A percentile compares a stretch with the other conserved stretches of the same genome.
Evolutionary conservation across 2,888 invertebrate genomes (phyloP).

Genomic region (Limenitis camilla): DNA sequence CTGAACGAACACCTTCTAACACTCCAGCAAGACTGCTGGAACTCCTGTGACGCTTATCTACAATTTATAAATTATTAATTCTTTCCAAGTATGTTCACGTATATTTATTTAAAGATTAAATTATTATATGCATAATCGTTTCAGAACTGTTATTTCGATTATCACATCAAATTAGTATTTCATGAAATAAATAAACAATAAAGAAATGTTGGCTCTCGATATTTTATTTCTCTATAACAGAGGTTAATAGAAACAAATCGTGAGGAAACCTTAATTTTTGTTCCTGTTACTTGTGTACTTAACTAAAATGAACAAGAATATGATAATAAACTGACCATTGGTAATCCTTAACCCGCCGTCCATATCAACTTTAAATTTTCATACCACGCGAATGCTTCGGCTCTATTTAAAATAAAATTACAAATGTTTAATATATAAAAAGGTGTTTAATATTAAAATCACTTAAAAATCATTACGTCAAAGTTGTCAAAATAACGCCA

Average conservation of each 20-base stretch:
- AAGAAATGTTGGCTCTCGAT: no score
- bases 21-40: conserved; percentile 58
- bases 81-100: no score
- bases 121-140: no score
- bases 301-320: background rate
- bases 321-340: conserved; percentile 42
- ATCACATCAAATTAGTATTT: no score
- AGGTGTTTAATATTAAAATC: conserved; percentile 51
- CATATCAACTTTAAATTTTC: conserved; percentile 68
- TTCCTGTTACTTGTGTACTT: no score
- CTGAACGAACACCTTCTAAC: conserved; percentile 55
- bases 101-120: no score
- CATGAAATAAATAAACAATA: no score
- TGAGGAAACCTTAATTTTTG: no score
- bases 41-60: conserved; percentile 66
- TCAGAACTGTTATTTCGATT: no score
- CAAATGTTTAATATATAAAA: conserved; percentile 59
- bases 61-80: conserved; percentile 18
- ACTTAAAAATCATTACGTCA: conserved; percentile 70
- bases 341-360: conserved; percentile 57
- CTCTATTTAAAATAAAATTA: conserved; percentile 45
- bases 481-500: conserved; percentile 59
- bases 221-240: no score
- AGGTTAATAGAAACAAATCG: no score
- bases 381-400: conserved; percentile 49